phyloP scores from a whole-genome alignment of 2,113 vertebrate species.

The Callipepla squamata region DNA sequence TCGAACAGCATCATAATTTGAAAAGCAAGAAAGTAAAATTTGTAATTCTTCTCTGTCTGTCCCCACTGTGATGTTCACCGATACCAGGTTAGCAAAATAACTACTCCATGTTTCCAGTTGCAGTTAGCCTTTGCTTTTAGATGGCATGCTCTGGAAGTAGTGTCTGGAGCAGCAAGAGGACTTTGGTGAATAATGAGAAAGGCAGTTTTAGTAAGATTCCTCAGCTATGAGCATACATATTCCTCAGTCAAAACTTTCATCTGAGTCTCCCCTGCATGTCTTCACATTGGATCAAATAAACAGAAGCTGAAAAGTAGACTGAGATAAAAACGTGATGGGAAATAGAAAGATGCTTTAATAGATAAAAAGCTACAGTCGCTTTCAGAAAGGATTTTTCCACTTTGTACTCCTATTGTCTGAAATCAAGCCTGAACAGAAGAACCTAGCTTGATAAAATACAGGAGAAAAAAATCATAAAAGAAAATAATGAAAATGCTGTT shows the following conservation, averaged over 20 bases:
- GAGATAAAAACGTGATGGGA: constrained; percentile 29
- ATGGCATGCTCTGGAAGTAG: background rate
- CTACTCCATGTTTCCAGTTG: background rate
- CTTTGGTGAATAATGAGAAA: background rate
- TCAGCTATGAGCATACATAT: background rate
- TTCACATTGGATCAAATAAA: constrained; percentile 12
- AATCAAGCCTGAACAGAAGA: constrained; percentile 64
- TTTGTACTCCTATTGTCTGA: constrained; percentile 70
- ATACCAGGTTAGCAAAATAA: background rate
- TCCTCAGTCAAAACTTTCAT: background rate
- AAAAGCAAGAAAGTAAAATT: background rate
- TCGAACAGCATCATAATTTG: background rate
- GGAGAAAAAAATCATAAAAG: constrained; percentile 4
- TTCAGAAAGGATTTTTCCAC: constrained; percentile 61
- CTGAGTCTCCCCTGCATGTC: background rate
- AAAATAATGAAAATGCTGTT: constrained; percentile 76
- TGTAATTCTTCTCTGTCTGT: background rate
- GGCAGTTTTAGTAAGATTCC: background rate
- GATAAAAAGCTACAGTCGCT: constrained; percentile 6
- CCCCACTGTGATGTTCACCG: background rate
- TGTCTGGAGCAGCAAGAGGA: background rate
- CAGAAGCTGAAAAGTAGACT: constrained; percentile 6
- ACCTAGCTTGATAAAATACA: constrained; percentile 55
- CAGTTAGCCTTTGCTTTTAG: background rate
- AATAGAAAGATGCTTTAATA: constrained; percentile 1